phyloP scores from a whole-genome alignment of 1,140 invertebrate genomes.

The Argopecten irradians region DNA sequence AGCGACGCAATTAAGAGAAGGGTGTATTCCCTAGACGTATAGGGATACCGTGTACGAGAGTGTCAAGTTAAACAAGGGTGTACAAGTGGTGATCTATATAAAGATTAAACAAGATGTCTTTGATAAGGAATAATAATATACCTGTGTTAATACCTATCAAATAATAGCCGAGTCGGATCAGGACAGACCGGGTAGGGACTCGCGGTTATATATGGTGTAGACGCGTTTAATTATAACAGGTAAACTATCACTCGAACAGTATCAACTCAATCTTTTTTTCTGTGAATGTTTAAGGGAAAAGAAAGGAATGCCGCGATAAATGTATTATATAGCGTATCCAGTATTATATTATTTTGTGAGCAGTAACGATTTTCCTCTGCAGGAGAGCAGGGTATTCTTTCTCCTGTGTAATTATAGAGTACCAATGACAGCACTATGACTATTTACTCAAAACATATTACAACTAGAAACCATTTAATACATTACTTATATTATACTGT shows the following conservation, averaged over 20 bases:
- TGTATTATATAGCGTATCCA: too few species aligned
- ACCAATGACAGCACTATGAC: neutral
- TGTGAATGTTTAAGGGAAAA: neutral
- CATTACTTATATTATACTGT: neutral
- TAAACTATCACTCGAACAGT: too few species aligned
- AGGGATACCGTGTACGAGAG: neutral
- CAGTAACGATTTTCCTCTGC: neutral
- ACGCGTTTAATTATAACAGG: too few species aligned
- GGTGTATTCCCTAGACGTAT: neutral
- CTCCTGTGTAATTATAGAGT: neutral
- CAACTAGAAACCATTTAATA: neutral
- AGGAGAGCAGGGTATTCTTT: neutral
- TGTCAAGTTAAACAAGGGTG: neutral
- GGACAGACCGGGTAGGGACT: neutral
- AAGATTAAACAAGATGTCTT: neutral
- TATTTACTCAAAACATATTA: neutral
- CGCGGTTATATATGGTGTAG: too few species aligned
- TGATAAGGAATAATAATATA: neutral
- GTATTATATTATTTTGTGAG: neutral
- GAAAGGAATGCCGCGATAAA: neutral
- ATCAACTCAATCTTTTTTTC: too few species aligned
- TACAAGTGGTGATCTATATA: neutral
- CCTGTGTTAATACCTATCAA: neutral
- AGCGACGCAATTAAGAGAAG: neutral
- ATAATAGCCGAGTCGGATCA: neutral